phyloP scores from a whole-genome alignment of 2,888 invertebrate genomes.

The Adelognathus sp. region DNA sequence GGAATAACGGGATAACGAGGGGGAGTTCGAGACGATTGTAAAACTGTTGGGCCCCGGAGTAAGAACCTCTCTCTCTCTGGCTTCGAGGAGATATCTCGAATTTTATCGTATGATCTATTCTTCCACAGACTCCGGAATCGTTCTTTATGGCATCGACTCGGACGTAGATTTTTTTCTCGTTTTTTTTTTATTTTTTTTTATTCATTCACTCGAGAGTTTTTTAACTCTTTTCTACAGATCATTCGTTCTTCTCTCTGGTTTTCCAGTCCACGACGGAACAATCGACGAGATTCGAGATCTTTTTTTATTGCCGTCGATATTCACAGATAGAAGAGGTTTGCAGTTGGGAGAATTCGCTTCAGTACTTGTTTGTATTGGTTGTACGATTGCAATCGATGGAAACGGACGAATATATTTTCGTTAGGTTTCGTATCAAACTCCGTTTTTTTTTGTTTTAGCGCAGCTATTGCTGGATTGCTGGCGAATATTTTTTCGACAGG shows the following conservation, averaged over 20 bases:
- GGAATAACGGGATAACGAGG: conserved; percentile 30
- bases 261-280: neutral
- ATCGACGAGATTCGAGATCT: too few species aligned
- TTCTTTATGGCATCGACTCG: neutral
- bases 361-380: too few species aligned
- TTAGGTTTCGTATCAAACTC: too few species aligned
- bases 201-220: neutral
- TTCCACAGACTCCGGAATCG: neutral
- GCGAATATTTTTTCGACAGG: too few species aligned
- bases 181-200: neutral
- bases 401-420: too few species aligned
- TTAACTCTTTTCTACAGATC: neutral
- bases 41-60: conserved; percentile 50
- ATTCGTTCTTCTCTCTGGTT: neutral
- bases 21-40: conserved; percentile 40
- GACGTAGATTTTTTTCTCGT: neutral
- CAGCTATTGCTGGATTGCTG: too few species aligned
- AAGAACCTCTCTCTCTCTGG: conserved; percentile 49
- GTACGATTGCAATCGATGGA: too few species aligned
- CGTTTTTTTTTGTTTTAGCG: too few species aligned
- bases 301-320: too few species aligned
- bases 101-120: conserved; percentile 12
- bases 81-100: conserved; percentile 36
- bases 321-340: too few species aligned
- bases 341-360: too few species aligned